A percentile compares a stretch with the other conserved stretches of the same genome.
phyloP scores from a whole-genome alignment of 2,113 vertebrate genomes.

The Nicator chloris region DNA sequence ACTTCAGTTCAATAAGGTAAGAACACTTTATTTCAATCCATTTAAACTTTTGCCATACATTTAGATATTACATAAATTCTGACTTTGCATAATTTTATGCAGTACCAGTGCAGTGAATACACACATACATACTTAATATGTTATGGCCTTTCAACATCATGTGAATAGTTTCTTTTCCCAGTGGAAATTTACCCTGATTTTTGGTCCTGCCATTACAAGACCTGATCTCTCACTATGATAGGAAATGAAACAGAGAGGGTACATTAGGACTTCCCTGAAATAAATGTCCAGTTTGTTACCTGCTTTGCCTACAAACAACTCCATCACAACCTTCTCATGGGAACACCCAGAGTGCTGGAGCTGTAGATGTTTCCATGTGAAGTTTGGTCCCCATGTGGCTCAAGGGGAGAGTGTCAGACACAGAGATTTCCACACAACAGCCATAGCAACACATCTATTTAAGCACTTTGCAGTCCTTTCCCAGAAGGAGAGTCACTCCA shows the following conservation, averaged over 20 bases:
- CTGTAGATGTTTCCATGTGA: not conserved
- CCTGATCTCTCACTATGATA: not conserved
- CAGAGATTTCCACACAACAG: not conserved
- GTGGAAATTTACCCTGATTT: not conserved
- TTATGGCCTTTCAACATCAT: not conserved
- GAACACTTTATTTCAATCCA: not conserved
- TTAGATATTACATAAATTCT: slow-evolving; percentile 19
- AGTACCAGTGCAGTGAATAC: not conserved
- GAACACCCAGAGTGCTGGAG: not conserved
- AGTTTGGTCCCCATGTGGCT: not conserved
- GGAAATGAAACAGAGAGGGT: not conserved
- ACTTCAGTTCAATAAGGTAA: slow-evolving; percentile 7
- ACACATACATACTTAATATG: not conserved
- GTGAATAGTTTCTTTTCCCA: not conserved
- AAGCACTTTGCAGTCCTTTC: not conserved
- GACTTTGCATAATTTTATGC: not conserved
- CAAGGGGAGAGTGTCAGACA: not conserved
- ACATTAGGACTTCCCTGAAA: not conserved
- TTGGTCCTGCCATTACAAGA: not conserved
- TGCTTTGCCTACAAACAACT: not conserved
- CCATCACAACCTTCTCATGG: not conserved
- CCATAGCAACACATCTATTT: not conserved
- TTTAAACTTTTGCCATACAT: slow-evolving; percentile 20
- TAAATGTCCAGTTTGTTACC: not conserved
- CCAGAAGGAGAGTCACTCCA: not conserved